Evolutionary conservation across 1,140 invertebrate genomes (phyloP).

Genomic region (Drosophila mauritiana): DNA sequence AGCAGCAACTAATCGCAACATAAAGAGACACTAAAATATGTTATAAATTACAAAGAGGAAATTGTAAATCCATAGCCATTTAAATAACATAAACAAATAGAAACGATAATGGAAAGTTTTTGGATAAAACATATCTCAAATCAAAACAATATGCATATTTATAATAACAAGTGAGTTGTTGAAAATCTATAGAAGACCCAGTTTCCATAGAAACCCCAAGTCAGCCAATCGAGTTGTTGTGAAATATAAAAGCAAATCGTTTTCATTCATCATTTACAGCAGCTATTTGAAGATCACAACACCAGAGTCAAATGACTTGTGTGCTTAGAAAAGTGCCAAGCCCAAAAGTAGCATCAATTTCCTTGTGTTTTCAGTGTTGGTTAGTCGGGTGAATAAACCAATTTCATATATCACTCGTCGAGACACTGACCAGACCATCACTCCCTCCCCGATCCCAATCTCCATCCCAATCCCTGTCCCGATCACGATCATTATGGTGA

Average conservation of each 20-base stretch:
- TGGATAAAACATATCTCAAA: neutral
- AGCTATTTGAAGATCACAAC: constrained; percentile 1
- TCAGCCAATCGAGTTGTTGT: neutral
- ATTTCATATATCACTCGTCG: constrained; percentile 5
- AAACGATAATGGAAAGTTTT: no score
- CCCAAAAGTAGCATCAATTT: constrained; percentile 29
- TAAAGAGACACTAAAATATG: neutral
- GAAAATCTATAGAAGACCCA: neutral
- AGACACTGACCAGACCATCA: constrained; percentile 5
- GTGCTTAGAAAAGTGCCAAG: constrained; percentile 14
- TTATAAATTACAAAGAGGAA: neutral
- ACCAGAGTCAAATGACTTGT: neutral
- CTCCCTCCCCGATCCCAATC: neutral
- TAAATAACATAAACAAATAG: no score
- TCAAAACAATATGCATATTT: neutral
- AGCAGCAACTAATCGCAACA: no score
- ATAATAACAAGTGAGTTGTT: neutral
- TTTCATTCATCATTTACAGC: neutral
- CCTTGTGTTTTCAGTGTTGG: neutral
- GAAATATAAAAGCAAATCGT: neutral
- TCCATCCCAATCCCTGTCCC: neutral
- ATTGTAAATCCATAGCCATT: neutral
- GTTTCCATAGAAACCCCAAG: constrained; percentile 7
- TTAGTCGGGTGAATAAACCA: constrained; percentile 31
- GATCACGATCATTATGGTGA: neutral